Conservation (phyloP, 2,888 invertebrate genomes). For the Scaptomyza cyrtandrae region DNA sequence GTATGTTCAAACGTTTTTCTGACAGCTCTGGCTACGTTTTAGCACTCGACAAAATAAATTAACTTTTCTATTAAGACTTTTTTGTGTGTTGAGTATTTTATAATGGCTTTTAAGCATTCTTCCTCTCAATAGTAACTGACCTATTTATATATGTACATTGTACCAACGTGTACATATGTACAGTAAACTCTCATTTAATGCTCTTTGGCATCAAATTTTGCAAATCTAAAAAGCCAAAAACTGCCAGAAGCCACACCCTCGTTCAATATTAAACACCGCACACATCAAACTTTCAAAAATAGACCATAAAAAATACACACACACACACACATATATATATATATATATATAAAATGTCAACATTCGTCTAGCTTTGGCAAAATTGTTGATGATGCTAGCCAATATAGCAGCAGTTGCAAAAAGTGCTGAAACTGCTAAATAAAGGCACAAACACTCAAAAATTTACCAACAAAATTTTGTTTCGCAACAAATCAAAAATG, state of each 20-base stretch:
- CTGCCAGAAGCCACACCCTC: conserved; percentile 2
- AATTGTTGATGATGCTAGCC: conserved; percentile 47
- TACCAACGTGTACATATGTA: not conserved
- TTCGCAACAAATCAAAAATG: conserved; percentile 69
- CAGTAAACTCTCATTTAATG: conserved; percentile 16
- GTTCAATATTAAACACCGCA: conserved; percentile 41
- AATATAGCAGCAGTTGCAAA: conserved; percentile 38
- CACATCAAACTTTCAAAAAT: conserved; percentile 48
- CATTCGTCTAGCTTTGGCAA: conserved; percentile 59
- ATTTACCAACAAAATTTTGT: conserved; percentile 47
- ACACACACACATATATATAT: conserved; percentile 40
- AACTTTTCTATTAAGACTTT: conserved; percentile 1
- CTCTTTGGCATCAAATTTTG: conserved; percentile 10
- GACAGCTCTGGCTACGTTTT: conserved; percentile 23
- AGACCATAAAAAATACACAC: conserved; percentile 21
- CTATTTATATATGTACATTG: not conserved
- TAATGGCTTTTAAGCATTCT: not conserved
- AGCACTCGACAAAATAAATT: conserved; percentile 12
- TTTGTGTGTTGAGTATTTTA: not conserved
- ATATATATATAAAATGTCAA: conserved; percentile 72
- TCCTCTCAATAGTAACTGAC: conserved; percentile 6
- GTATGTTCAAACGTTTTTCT: conserved; percentile 17
- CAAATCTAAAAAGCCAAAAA: conserved; percentile 27
- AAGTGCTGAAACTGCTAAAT: conserved; percentile 20
- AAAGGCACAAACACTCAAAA: conserved; percentile 4